phyloP scores from a whole-genome alignment of 1,140 invertebrate genomes.

The Apis florea region DNA sequence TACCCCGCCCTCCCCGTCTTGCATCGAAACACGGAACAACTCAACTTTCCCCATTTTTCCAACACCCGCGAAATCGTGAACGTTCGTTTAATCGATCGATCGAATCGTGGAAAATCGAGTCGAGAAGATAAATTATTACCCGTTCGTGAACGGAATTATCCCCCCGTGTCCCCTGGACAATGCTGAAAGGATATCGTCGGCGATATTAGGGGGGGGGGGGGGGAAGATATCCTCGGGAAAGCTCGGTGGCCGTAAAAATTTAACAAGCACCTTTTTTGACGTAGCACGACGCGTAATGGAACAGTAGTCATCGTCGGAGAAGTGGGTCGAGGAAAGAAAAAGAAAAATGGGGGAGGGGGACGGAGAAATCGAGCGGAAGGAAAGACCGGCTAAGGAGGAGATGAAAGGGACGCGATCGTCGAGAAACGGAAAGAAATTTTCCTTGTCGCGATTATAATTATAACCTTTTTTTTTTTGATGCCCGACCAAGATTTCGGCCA shows the following conservation, averaged over 20 bases:
- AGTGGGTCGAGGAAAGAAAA: background rate
- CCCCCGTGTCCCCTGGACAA: too few relatives aligned
- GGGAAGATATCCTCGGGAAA: constrained; percentile 39
- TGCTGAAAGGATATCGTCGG: constrained; percentile 34
- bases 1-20: background rate
- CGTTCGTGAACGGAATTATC: too few relatives aligned
- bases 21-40: background rate
- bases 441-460: too few relatives aligned
- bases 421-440: background rate
- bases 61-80: too few relatives aligned
- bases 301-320: constrained; percentile 5
- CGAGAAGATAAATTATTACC: too few relatives aligned
- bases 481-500: too few relatives aligned
- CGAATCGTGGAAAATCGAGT: too few relatives aligned
- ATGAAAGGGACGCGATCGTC: constrained; percentile 2
- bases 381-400: background rate
- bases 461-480: too few relatives aligned
- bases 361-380: constrained; percentile 11
- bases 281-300: constrained; percentile 26
- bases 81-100: too few relatives aligned
- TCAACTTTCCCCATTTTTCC: too few relatives aligned
- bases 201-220: too few relatives aligned
- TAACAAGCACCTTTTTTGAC: constrained; percentile 62
- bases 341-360: constrained; percentile 14
- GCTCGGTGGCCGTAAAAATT: constrained; percentile 70